Evolutionary conservation across 2,113 vertebrate species (phyloP).

Genomic region (Pogonocichla stellata): DNA sequence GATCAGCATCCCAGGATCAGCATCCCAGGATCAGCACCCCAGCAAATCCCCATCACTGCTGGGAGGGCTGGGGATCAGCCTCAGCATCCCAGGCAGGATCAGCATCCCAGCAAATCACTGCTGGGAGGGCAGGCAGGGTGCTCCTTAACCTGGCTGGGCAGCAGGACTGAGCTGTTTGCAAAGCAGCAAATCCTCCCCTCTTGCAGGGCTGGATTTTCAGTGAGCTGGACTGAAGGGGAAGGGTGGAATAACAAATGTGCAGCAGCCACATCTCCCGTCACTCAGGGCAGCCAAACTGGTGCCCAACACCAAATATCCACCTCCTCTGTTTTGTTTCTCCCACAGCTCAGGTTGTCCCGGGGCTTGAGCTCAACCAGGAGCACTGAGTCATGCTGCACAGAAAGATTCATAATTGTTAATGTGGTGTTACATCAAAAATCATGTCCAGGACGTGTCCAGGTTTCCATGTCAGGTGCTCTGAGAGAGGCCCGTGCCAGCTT

Average conservation of each 20-base stretch:
- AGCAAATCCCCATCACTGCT: too few species aligned
- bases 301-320: background rate
- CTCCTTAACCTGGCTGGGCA: background rate
- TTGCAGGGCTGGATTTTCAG: background rate
- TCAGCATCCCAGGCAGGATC: background rate
- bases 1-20: background rate
- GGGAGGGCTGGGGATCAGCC: background rate
- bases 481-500: background rate
- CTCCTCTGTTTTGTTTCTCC: background rate
- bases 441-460: background rate
- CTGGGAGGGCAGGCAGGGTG: background rate
- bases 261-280: rapidly evolving
- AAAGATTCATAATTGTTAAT: background rate
- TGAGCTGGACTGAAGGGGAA: background rate
- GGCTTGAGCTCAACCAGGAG: background rate
- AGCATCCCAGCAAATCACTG: rapidly evolving
- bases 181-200: background rate
- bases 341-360: background rate
- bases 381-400: background rate
- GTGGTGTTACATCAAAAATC: background rate
- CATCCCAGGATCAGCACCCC: too few species aligned
- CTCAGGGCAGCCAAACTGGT: background rate
- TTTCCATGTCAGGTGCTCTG: constrained; percentile 11
- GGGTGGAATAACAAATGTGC: background rate
- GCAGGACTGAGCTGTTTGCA: background rate